Percentiles rank a stretch among this genome's conserved stretches.
phyloP scores from a whole-genome alignment of 2,888 invertebrate species.

The Athripsodes cinereus region DNA sequence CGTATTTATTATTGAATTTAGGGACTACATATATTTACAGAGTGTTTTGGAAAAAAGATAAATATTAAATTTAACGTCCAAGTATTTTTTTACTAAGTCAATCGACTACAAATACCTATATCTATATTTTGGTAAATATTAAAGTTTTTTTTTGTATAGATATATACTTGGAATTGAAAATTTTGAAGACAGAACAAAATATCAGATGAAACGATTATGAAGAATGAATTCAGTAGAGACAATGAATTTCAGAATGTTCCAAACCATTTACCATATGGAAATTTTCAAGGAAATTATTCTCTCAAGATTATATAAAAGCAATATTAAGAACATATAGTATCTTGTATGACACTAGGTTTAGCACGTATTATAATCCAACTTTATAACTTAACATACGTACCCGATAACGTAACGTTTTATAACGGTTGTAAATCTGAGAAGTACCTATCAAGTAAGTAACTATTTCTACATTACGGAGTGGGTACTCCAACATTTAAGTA shows the following conservation, averaged over 20 bases:
- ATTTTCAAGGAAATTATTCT: background rate
- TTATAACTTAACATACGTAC: background rate
- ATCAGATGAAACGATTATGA: too few species aligned
- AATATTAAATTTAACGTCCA: too few species aligned
- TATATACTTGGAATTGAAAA: too few species aligned
- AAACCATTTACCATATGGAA: background rate
- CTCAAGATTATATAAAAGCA: background rate
- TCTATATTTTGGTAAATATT: too few species aligned
- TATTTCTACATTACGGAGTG: background rate
- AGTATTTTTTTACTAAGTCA: too few species aligned
- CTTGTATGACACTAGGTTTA: background rate
- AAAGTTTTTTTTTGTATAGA: too few species aligned
- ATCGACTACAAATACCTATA: too few species aligned
- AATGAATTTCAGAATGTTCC: background rate
- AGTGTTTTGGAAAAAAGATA: too few species aligned
- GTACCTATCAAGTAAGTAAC: background rate
- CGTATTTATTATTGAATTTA: too few species aligned
- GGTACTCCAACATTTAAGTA: background rate
- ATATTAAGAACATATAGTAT: background rate
- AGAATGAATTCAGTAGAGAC: too few species aligned
- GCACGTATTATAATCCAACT: background rate
- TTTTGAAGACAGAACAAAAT: too few species aligned
- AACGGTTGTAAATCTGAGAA: background rate
- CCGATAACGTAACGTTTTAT: background rate
- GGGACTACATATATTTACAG: too few species aligned